phyloP scores from a whole-genome alignment of 1,140 invertebrate species.

The Maconellicoccus hirsutus region DNA sequence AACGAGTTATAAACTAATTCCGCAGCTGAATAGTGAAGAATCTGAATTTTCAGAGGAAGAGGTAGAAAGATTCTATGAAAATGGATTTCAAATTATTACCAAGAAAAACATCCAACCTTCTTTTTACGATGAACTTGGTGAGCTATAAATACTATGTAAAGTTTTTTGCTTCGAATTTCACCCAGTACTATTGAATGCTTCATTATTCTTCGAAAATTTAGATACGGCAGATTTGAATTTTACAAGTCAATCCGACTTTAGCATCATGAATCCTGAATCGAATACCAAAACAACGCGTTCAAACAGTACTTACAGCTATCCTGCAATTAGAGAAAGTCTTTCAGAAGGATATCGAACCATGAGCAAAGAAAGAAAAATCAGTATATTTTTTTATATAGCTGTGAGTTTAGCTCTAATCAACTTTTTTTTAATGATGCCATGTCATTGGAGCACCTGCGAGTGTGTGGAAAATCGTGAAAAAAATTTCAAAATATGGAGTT shows the following conservation, averaged over 20 bases:
- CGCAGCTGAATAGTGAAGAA: not conserved
- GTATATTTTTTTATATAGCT: not conserved
- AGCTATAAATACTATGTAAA: too few species aligned
- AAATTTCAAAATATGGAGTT: not conserved
- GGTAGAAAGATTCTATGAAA: not conserved
- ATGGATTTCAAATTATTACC: conserved; percentile 16
- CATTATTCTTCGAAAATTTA: too few species aligned
- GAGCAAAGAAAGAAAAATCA: not conserved
- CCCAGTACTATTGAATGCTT: too few species aligned
- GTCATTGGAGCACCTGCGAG: not conserved
- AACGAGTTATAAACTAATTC: not conserved
- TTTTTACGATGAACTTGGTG: too few species aligned
- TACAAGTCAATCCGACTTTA: not conserved
- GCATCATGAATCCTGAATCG: not conserved
- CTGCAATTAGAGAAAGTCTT: not conserved
- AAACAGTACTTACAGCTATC: too few species aligned
- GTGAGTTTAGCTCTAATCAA: not conserved
- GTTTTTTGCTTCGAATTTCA: too few species aligned
- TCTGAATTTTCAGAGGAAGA: conserved; percentile 9
- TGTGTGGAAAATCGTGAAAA: not conserved
- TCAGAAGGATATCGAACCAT: not conserved
- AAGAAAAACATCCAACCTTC: not conserved
- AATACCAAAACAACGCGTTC: not conserved
- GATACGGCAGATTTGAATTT: not conserved
- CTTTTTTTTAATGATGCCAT: not conserved